Base-by-base conservation (phyloP, 1,140 invertebrate genomes). In the Campoletis sonorensis region DNA sequence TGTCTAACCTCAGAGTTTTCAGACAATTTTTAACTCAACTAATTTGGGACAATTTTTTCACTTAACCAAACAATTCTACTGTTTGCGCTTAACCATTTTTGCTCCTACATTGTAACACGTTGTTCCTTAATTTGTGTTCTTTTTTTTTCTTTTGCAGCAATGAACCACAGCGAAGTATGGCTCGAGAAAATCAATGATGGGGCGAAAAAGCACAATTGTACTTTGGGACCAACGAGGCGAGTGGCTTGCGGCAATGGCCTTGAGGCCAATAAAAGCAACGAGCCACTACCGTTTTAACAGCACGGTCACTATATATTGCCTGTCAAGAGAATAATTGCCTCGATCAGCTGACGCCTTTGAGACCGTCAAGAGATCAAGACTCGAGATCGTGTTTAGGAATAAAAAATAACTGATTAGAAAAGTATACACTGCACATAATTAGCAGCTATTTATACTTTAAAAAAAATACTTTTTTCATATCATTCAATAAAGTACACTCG, bases 211-310 rank as follows among this genome's bases (percentile, higher is more conserved):
- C 45, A 30, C 45, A 23, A 51, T 18, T 49, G 72, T 27, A 27
- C 45, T 49, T 64, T n/a, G 27, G 54, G 49, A 61, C 27, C 73
- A 77, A 77, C 73, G 30, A 37, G 51, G 73, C 73, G 18, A 77
- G 16, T 33, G 26, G 67, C 67, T 70, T n/a, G 37, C 15, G 72
- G 72, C 73, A 61, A 61, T 77, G 73, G 73, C 73, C 73, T 77
- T 77, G 68, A 79, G 77, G 49, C 61, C 77, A 79, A 79, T 79
- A 79, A 79, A 79, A 77, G 54, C 51, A 64, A 77, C 73, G 73
- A 77, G 72, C 72, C 37, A 26, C 45, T 54, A 75, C 73, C 0
- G 33, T 77, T 77, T 37, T 54, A 77, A 54, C 51, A 27, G 73
- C 73, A 61, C 45, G 23, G 8, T 23, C 40, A n/a, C 16, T 67